Base-by-base conservation (phyloP, 1,140 invertebrate species). In the Diabrotica virgifera region DNA sequence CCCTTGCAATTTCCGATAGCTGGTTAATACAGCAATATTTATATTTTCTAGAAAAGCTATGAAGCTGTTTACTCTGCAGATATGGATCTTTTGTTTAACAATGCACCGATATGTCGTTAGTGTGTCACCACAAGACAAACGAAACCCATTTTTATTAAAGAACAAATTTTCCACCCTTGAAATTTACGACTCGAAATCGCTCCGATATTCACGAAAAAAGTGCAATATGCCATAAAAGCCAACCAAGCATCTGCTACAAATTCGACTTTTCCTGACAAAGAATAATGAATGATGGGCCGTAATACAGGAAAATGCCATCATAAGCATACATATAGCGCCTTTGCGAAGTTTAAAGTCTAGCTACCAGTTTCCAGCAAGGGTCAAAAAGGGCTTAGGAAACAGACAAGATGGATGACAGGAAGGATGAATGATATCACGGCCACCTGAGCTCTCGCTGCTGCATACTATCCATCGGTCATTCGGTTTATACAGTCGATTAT, bases 241-340 rank as follows among this genome's bases (percentile, higher is more conserved):
- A 36, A 12, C 35, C 36, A 11, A n/a, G 24, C 35, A 36, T 57
- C 24, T 57, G 55, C 36, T 57, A 36, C 55, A 57, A 36, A 57
- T 57, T 57, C 55, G n/a, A 57, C 36, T 24, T 57, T 36, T n/a
- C 40, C 55, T 37, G 55, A 36, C 55, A 57, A 37, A 57, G 35
- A 57, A 57, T 36, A 57, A 57, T 57, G 55, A 57, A 57, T 57
- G 36, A 57, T 57, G 55, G 55, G 1, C 55, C 36, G 3, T 7
- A n/a, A 57, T 35, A 36, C 55, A 36, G 55, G 36, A 12, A 57
- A 36, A 57, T 57, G 36, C 55, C 36, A 57, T 36, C 55, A 57
- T 57, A 57, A 57, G 55, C 55, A 57, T 57, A 57, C 36, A 57
- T 36, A 57, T 57, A 57, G 36, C 55, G 55, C 55, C 12, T 7